Evolutionary conservation across 1,140 invertebrate genomes (phyloP), one percentile per base, ranked within the genome.

Genomic region (Probaryconus sp.): DNA sequence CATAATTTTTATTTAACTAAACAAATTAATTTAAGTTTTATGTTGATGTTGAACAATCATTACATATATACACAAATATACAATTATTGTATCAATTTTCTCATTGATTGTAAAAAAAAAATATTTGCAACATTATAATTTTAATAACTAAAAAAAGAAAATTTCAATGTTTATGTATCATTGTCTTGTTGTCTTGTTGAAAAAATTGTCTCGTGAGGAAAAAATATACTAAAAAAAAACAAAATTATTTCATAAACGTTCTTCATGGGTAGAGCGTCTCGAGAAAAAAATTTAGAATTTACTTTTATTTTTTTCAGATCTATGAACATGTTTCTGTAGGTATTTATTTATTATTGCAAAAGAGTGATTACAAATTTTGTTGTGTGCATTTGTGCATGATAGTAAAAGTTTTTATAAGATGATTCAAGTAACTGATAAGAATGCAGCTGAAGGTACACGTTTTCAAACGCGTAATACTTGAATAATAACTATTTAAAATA

Each of bases 301-400:
- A 73, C 76, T 48, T 85, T 79, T 81, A 76, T 16, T 84, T 85
- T n/a, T 87, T 88, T 84, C 85, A 88, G 84, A 87, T 87, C 80
- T 51, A 80, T 86, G 77, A 78, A 81, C 81, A 75, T 83, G 67
- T 87, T 75, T 83, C 76, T 86, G 86, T 88, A 87, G 79, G 85
- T 88, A 88, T 83, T 50, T 40, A 51, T 55, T 58, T 75, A 74
- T 68, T 50, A 24, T 28, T 55, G 56, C 77, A 42, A 63, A 75
- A 76, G 60, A 75, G 56, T 79, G 76, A 65, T 61, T 60, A 77
- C 40, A 77, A 63, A 77, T 45, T 68, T 42, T 16, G 42, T 68
- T 73, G 78, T 79, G 68, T 78, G 64, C 43, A 48, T 16, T 67
- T 48, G 45, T 48, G 63, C 50, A 65, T 65, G 61, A 35, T 35